phyloP scores from a whole-genome alignment of 1,140 invertebrate genomes.

The Triops longicaudatus region DNA sequence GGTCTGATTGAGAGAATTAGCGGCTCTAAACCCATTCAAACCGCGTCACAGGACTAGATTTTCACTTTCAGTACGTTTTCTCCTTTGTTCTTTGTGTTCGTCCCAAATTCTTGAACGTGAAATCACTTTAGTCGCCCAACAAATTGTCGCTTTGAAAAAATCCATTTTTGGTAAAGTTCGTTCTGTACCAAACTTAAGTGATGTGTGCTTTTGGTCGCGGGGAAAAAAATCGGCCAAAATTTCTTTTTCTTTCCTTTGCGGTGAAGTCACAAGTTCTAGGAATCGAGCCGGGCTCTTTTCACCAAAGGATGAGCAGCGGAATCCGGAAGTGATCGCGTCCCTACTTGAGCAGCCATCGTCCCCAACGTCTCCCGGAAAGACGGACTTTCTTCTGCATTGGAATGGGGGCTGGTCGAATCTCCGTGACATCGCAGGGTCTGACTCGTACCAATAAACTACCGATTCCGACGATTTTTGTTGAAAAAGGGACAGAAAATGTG shows the following conservation, averaged over 20 bases:
- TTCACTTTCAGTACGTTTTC: background rate
- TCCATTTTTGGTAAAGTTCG: background rate
- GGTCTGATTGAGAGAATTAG: background rate
- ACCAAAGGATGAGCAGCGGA: constrained; percentile 6
- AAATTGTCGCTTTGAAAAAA: background rate
- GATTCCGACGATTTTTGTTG: too few relatives aligned
- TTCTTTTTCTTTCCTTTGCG: background rate
- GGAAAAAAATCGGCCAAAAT: background rate
- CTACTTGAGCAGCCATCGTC: background rate
- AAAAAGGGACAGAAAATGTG: too few relatives aligned
- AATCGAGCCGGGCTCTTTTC: background rate
- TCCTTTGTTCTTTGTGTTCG: too few relatives aligned
- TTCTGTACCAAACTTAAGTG: too few relatives aligned
- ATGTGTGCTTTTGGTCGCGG: too few relatives aligned
- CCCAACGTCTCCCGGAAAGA: constrained; percentile 1
- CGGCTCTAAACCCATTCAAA: background rate
- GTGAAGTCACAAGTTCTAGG: too few relatives aligned
- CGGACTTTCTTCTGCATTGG: constrained; percentile 1
- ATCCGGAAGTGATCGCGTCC: background rate
- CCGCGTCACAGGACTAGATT: background rate
- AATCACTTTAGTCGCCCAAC: too few relatives aligned
- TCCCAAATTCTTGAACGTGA: too few relatives aligned
- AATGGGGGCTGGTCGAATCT: background rate
- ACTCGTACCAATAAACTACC: background rate
- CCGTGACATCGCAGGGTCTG: background rate